A percentile compares a stretch with the other conserved stretches of the same genome.
Evolutionary conservation across 2,113 vertebrate species (phyloP).

Genomic region (Gasterosteus nipponicus): DNA sequence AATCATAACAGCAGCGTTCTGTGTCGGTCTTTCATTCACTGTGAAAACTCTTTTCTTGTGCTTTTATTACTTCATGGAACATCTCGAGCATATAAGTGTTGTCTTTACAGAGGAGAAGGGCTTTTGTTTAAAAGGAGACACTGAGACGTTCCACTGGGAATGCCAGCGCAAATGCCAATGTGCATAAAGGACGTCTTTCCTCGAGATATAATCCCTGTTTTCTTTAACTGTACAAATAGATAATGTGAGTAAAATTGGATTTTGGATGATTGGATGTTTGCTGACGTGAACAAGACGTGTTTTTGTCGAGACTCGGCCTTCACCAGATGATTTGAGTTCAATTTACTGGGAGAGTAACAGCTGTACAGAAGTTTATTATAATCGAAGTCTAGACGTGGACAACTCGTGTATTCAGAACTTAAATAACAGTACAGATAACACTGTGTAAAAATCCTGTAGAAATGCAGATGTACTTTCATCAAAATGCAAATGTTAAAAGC

Average conservation of each 20-base stretch:
- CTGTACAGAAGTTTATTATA: neutral
- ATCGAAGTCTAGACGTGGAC: neutral
- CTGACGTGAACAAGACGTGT: neutral
- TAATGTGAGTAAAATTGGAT: neutral
- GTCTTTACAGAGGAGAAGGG: slow-evolving; percentile 50
- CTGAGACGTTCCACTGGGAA: slow-evolving; percentile 36
- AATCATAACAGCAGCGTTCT: slow-evolving; percentile 23
- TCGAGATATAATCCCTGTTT: slow-evolving; percentile 5
- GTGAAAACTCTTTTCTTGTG: slow-evolving; percentile 10
- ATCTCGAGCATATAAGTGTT: slow-evolving; percentile 44
- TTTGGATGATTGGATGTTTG: too few species aligned
- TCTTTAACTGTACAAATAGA: slow-evolving; percentile 28
- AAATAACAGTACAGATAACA: neutral
- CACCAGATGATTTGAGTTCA: slow-evolving; percentile 11
- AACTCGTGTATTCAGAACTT: neutral
- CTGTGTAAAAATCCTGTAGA: neutral
- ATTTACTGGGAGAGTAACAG: neutral
- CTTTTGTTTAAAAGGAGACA: slow-evolving; percentile 45
- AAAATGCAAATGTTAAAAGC: neutral
- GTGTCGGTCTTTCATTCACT: slow-evolving; percentile 41
- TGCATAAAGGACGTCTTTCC: slow-evolving; percentile 29
- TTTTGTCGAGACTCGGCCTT: slow-evolving; percentile 9
- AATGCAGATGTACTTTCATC: neutral
- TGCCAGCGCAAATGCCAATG: slow-evolving; percentile 26
- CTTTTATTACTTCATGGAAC: slow-evolving; percentile 63